These are phyloP conservation scores for Eupithecia exiguata DNA, from an alignment of 2,888 invertebrate species.

Conservation along the genomic window DNA sequence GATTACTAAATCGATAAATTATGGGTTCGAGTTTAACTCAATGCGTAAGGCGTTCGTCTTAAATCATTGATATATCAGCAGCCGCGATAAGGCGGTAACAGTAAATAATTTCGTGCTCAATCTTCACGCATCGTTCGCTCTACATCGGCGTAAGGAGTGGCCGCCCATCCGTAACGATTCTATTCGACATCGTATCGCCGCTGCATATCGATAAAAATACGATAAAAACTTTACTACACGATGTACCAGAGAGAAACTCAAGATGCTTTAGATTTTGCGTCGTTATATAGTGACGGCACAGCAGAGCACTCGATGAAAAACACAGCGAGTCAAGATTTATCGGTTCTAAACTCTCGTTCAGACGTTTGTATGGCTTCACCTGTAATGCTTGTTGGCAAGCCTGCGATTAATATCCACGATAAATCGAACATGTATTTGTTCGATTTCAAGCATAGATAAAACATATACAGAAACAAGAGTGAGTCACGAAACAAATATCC, in stretches of 20 bases:
- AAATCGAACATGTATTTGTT: conserved; percentile 22
- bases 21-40: conserved; percentile 12
- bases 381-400: conserved; percentile 20
- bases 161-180: conserved; percentile 52
- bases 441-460: conserved; percentile 21
- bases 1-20: conserved; percentile 22
- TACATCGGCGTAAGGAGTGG: conserved; percentile 55
- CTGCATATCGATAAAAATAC: conserved; percentile 49
- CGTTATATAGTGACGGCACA: conserved; percentile 37
- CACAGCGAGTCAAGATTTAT: conserved; percentile 35
- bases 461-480: conserved; percentile 26
- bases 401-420: conserved; percentile 20
- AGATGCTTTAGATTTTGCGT: conserved; percentile 37
- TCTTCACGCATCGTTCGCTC: conserved; percentile 59
- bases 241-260: conserved; percentile 44
- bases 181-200: conserved; percentile 52
- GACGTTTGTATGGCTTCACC: conserved; percentile 27
- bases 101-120: conserved; percentile 53
- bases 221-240: conserved; percentile 47
- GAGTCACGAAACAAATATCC: conserved; percentile 26
- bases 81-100: conserved; percentile 46
- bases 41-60: conserved; percentile 40
- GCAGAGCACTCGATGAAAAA: conserved; percentile 35
- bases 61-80: conserved; percentile 45
- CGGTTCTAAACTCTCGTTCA: conserved; percentile 25